Evolutionary conservation across 2,888 invertebrate species (phyloP).

Genomic region (Ligdia adustata): DNA sequence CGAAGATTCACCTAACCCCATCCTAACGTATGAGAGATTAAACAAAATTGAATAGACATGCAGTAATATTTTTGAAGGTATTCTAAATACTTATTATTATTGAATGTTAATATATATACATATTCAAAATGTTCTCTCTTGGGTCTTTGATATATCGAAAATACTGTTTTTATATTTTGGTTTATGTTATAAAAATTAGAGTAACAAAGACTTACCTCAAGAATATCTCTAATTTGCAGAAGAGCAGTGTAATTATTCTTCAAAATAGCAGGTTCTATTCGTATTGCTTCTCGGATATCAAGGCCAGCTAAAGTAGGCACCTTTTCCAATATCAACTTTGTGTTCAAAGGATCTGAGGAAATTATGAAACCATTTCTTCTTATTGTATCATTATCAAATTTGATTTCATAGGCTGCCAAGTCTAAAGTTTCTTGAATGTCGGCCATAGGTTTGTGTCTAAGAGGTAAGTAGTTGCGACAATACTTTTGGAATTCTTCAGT

Average conservation of each 20-base stretch:
- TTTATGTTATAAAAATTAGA: too few species aligned
- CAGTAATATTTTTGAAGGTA: too few species aligned
- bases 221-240: constrained; percentile 77
- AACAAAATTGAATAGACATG: too few species aligned
- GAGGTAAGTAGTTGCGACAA: constrained; percentile 63
- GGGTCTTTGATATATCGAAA: too few species aligned
- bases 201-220: constrained; percentile 66
- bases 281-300: constrained; percentile 81
- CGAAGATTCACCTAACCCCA: too few species aligned
- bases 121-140: too few species aligned
- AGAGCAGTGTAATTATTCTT: constrained; percentile 83
- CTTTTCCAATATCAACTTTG: constrained; percentile 80
- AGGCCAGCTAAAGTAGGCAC: constrained; percentile 81
- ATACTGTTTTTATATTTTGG: too few species aligned
- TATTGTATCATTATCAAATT: constrained; percentile 80
- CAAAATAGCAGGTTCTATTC: constrained; percentile 85
- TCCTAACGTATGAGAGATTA: too few species aligned
- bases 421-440: constrained; percentile 82
- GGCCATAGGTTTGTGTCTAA: constrained; percentile 70
- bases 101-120: too few species aligned
- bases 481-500: constrained; percentile 64
- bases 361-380: constrained; percentile 85
- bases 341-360: constrained; percentile 83
- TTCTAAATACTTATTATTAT: too few species aligned
- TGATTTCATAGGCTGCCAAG: constrained; percentile 81